Evolutionary conservation across 2,797 vertebrate species (phyloP).

Genomic region (Cynopterus sphinx): DNA sequence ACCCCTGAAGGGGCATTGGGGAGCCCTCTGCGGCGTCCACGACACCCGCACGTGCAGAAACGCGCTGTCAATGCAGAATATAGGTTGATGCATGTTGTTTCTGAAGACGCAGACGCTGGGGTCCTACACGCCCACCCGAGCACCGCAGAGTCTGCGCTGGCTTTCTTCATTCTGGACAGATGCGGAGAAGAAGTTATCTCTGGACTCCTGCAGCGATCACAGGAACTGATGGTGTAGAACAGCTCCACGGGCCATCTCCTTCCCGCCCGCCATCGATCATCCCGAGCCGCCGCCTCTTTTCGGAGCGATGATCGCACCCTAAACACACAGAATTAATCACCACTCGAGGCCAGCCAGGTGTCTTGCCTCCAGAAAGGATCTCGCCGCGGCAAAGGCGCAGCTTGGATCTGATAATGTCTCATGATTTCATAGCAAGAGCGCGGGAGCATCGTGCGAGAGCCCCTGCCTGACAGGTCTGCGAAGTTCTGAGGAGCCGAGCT

Average conservation of each 20-base stretch:
- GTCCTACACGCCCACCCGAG: not conserved
- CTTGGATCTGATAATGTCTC: constrained; percentile 81
- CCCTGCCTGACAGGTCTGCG: constrained; percentile 74
- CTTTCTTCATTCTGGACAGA: constrained; percentile 96
- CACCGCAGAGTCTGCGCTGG: constrained; percentile 69
- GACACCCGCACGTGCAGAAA: not conserved
- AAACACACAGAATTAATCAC: constrained; percentile 98
- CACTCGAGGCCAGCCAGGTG: constrained; percentile 92
- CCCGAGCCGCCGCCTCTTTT: constrained; percentile 89
- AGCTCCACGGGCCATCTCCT: constrained; percentile 98
- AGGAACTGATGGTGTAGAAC: constrained; percentile 97
- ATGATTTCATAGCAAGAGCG: constrained; percentile 81
- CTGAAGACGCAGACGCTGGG: not conserved
- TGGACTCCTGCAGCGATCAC: constrained; percentile 96
- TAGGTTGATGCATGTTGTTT: rapidly evolving
- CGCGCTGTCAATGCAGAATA: not conserved
- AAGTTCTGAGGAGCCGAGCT: constrained; percentile 65
- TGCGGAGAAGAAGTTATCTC: constrained; percentile 91
- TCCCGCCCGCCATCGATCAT: constrained; percentile 95
- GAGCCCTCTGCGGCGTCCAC: not conserved
- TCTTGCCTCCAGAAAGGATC: constrained; percentile 93
- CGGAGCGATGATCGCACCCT: constrained; percentile 91
- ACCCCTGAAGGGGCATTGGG: not conserved
- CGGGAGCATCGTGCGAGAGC: constrained; percentile 60
- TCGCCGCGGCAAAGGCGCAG: constrained; percentile 79